Base-by-base conservation (phyloP, 2,888 invertebrate species). In the Beris morrisii region DNA sequence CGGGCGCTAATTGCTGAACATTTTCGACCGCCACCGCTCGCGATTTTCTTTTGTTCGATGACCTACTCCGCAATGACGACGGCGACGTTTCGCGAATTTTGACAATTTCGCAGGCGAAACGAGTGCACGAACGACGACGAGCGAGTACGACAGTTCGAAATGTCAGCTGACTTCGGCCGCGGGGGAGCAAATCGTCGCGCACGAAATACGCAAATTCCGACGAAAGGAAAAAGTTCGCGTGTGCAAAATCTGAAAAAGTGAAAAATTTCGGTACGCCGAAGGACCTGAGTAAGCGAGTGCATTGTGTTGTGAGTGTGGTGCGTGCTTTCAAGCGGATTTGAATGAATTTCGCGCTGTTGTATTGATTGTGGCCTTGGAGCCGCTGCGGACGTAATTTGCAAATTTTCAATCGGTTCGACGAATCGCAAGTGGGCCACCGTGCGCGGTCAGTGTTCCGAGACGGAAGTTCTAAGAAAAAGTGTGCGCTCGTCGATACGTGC, bases 81-180 rank as follows among this genome's bases (percentile, higher is more conserved):
- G 58, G n/a, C 58, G 48, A 48, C 28, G n/a, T 43, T 15, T 43
- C 52, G 50, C 61, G 61, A 61, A 52, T 13, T 38, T 22, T 61
- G 61, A 61, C 61, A 38, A 5, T 38, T 38, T 38, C 4, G 38
- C 38, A 38, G 22, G 22, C 22, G 22, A 22, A 22, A 22, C 38
- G 38, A 38, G 50, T 11, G 15, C 4, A n/a, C 50, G 7, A 11
- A 28, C 59, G 59, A 61, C 59, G 15, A 15, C 50, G 13, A 15
- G 43, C 30, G 22, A 28, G 50, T 5, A 12, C 9, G n/a, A 15
- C 13, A 61, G 38, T 50, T 59, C 61, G 61, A 61, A 61, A 52
- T 61, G 61, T 61, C 61, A 61, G 61, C 61, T 61, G 61, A 61
- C 59, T 48, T 28, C 15, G 43, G 32, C 38, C 50, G 52, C n/a